Conservation (phyloP, 2,797 vertebrate genomes). For the Stomatorhinus walkeri region DNA sequence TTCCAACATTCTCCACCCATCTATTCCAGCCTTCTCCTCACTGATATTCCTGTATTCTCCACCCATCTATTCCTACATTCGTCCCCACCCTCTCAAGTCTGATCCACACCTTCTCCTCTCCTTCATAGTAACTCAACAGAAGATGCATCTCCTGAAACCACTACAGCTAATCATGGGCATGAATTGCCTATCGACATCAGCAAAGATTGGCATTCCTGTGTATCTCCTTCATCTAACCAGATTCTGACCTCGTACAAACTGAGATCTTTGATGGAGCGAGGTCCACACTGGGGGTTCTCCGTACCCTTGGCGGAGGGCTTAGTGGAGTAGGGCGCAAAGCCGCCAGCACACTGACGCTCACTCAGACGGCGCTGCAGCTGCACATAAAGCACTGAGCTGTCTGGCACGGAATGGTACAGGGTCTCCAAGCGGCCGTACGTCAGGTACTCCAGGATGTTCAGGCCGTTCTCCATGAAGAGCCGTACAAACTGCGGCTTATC, state of each 20-base stretch:
- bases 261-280: slow-evolving; percentile 26
- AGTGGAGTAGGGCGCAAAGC: neutral
- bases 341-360: slow-evolving; percentile 35
- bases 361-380: slow-evolving; percentile 58
- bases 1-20: neutral
- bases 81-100: neutral
- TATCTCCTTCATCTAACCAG: neutral
- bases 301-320: neutral
- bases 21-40: neutral
- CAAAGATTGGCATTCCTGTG: neutral
- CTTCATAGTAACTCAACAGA: neutral
- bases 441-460: slow-evolving; percentile 74
- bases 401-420: slow-evolving; percentile 64
- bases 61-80: neutral
- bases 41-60: too few relatives aligned
- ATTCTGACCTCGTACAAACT: slow-evolving; percentile 60
- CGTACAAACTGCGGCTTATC: slow-evolving; percentile 81
- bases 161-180: neutral
- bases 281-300: slow-evolving; percentile 14
- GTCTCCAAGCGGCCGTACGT: slow-evolving; percentile 61
- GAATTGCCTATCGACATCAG: neutral
- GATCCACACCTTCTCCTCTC: neutral
- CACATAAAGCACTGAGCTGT: slow-evolving; percentile 54
- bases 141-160: neutral
- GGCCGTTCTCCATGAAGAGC: slow-evolving; percentile 75